Evolutionary conservation across 2,888 invertebrate species (phyloP).

Genomic region (Rhogogaster chlorosoma): DNA sequence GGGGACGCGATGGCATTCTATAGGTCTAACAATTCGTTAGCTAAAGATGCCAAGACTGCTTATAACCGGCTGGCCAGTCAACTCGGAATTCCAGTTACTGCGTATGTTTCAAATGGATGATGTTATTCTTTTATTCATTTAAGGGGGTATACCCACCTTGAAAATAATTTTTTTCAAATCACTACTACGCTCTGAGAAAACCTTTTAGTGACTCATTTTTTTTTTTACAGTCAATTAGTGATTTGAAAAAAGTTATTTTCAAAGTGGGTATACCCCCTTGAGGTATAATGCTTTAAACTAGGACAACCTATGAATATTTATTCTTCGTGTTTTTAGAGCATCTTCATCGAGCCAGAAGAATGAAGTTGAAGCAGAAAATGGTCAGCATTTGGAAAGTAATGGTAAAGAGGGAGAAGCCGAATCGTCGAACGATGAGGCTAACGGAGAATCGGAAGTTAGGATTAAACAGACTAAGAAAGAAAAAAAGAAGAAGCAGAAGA

Average conservation of each 20-base stretch:
- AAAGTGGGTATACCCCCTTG: no score
- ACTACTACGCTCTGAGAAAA: no score
- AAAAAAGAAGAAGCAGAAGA: constrained; percentile 72
- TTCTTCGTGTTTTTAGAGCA: neutral
- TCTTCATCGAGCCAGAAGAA: constrained; percentile 57
- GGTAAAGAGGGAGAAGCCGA: constrained; percentile 52
- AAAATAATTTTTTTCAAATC: no score
- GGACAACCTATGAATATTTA: neutral
- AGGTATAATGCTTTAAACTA: neutral
- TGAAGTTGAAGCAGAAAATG: constrained; percentile 59
- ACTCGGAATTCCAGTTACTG: constrained; percentile 72
- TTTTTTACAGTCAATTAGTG: no score
- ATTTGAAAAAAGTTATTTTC: no score
- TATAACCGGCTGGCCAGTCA: constrained; percentile 77
- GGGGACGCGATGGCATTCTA: constrained; percentile 74
- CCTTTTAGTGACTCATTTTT: no score
- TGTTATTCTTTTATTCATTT: neutral
- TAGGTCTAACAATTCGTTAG: constrained; percentile 73
- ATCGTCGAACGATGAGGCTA: constrained; percentile 43
- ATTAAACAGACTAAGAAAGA: constrained; percentile 62
- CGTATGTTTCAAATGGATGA: constrained; percentile 61
- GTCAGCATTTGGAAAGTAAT: constrained; percentile 55
- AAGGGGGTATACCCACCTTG: no score
- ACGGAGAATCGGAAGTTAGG: constrained; percentile 51
- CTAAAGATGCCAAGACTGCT: constrained; percentile 77